Evolutionary conservation across 64 coral and sea anemone genomes (phyloP), one percentile per base, ranked within the genome.

Genomic region (Montipora cactus): DNA sequence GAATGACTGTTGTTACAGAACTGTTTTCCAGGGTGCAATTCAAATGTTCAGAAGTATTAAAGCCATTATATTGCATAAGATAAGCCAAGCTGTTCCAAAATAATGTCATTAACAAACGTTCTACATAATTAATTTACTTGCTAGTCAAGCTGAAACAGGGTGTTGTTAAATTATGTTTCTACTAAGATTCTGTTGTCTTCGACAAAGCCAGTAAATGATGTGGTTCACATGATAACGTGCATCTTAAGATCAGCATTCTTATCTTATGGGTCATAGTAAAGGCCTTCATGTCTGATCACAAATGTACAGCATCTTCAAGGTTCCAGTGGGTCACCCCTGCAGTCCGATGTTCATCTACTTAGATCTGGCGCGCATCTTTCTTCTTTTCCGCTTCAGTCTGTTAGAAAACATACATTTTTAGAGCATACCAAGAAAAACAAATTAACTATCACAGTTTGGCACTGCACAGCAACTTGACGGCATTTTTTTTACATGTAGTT

Each of bases 321-420:
- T 70, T 12, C 16, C 44, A 70, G 16, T 5, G 28, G 16, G 66
- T 28, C 44, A 70, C 49, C 82, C 82, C 61, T 70, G 45, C 28
- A 69, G 59, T 70, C 8, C 2, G 5, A 55, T 78, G 70, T 23
- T 13, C 7, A 52, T 50, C 76, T 94, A 97, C 89, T 97, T 97
- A 2, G 95, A 97, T 76, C 95, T 97, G 59, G 95, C 92, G 77
- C 95, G 88, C 93, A 97, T 97, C 95, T 97, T 97, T 97, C 95
- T 97, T 75, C 95, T 88, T 44, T 97, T 97, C 59, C 95, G 95
- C 89, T 97, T 97, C 78, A 97, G 76, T 83, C 95, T 97, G 44
- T 88, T 75, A 4, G 19, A 52, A 25, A 52, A 75, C 8, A 20
- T 12, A n/a, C 68, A 47, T 4, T 46, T 2, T 71, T 46, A 21